A percentile compares a stretch with the other conserved stretches of the same genome.
phyloP scores from a whole-genome alignment of 1,140 invertebrate species.

The Riptortus pedestris region DNA sequence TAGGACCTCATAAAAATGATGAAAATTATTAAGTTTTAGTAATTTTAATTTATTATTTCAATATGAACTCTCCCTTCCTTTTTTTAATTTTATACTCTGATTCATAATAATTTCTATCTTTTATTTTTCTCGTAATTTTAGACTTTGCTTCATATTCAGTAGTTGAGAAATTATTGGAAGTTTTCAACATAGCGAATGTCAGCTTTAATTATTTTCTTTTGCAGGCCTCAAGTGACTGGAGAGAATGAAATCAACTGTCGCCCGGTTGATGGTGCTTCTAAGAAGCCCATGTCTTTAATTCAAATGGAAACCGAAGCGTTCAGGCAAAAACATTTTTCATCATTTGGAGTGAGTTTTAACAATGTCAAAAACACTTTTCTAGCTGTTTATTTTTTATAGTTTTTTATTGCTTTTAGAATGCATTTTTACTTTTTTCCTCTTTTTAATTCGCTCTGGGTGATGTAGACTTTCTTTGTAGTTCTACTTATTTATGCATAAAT shows the following conservation, averaged over 20 bases:
- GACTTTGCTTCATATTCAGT: not conserved
- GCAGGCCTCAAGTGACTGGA: slow-evolving; percentile 58
- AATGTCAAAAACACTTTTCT: too few relatives aligned
- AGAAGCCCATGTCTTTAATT: slow-evolving; percentile 61
- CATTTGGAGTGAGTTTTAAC: slow-evolving; percentile 14
- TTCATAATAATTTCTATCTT: not conserved
- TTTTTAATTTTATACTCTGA: not conserved
- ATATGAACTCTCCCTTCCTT: not conserved
- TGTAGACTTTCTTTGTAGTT: too few relatives aligned
- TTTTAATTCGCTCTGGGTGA: too few relatives aligned
- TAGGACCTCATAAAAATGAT: too few relatives aligned
- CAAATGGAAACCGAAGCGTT: slow-evolving; percentile 60
- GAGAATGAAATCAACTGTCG: slow-evolving; percentile 74
- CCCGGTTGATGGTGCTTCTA: slow-evolving; percentile 54
- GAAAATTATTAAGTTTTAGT: too few relatives aligned
- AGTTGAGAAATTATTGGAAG: not conserved
- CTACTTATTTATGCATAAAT: too few relatives aligned
- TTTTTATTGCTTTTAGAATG: too few relatives aligned
- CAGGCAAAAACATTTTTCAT: slow-evolving; percentile 45
- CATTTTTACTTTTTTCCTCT: too few relatives aligned
- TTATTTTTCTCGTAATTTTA: not conserved
- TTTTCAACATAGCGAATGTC: too few relatives aligned
- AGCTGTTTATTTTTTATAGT: slow-evolving; percentile 15
- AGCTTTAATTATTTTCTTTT: too few relatives aligned
- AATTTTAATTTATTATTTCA: not conserved